These are phyloP conservation scores for Ectemnius cavifrons DNA, from an alignment of 2,888 invertebrate genomes.

Conservation along the genomic window DNA sequence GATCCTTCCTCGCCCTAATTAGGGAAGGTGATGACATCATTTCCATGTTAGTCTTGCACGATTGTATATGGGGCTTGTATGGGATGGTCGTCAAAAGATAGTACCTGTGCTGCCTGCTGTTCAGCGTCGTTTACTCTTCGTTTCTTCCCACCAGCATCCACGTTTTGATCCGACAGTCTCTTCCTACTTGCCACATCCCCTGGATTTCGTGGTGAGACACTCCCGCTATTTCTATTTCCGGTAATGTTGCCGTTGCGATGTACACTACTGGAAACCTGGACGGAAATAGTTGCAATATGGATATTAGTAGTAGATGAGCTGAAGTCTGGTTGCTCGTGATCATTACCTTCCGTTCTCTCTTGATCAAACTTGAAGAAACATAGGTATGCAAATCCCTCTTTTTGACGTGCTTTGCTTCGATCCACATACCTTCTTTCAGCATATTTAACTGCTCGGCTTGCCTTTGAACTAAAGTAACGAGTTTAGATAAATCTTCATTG, in stretches of 20 bases:
- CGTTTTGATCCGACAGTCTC: constrained; percentile 65
- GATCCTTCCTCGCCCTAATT: constrained; percentile 66
- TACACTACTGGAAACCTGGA: constrained; percentile 63
- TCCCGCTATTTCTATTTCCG: constrained; percentile 65
- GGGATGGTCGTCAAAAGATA: not conserved
- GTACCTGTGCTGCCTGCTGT: constrained; percentile 65
- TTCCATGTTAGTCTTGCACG: not conserved
- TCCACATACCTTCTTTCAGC: constrained; percentile 86
- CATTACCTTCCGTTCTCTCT: constrained; percentile 84
- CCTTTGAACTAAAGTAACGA: constrained; percentile 77
- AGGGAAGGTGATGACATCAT: constrained; percentile 36
- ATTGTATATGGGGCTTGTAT: not conserved
- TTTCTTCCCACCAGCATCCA: constrained; percentile 63
- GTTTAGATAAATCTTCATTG: not conserved
- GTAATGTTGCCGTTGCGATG: constrained; percentile 67
- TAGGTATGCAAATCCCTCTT: constrained; percentile 88
- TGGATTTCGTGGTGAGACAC: constrained; percentile 65
- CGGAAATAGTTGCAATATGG: constrained; percentile 6
- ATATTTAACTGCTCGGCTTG: constrained; percentile 84
- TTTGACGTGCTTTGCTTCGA: constrained; percentile 93
- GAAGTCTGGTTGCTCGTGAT: not conserved
- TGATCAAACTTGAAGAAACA: constrained; percentile 84
- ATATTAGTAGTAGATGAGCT: not conserved
- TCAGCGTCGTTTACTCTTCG: constrained; percentile 59
- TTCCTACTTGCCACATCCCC: constrained; percentile 59